Conservation (phyloP, 2,797 vertebrate genomes). For the Poecilia wingei region DNA sequence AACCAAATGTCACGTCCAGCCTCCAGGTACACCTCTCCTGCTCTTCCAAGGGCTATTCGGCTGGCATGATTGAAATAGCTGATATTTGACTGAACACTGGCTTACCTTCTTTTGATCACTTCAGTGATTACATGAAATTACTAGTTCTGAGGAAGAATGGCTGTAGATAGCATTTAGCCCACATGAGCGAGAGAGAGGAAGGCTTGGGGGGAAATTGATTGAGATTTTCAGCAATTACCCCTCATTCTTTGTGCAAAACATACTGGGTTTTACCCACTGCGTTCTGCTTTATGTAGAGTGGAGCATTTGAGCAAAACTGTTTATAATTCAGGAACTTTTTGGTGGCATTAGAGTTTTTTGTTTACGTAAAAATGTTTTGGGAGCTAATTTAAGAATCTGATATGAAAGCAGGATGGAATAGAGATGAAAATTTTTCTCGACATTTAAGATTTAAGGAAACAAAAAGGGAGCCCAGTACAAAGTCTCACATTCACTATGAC, state of each 20-base stretch:
- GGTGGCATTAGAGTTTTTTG: slow-evolving; percentile 30
- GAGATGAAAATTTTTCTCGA: not conserved
- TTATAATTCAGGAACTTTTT: slow-evolving; percentile 46
- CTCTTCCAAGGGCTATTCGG: slow-evolving; percentile 57
- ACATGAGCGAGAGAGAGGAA: slow-evolving; percentile 69
- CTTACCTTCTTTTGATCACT: slow-evolving; percentile 75
- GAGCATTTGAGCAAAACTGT: slow-evolving; percentile 49
- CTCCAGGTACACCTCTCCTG: slow-evolving; percentile 64
- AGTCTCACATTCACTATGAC: not conserved
- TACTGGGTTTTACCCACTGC: slow-evolving; percentile 49
- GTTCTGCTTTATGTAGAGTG: slow-evolving; percentile 21
- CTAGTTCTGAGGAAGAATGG: slow-evolving; percentile 74
- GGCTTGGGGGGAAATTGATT: slow-evolving; percentile 71
- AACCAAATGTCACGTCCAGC: slow-evolving; percentile 81
- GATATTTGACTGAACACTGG: slow-evolving; percentile 75
- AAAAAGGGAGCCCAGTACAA: not conserved
- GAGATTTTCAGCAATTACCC: slow-evolving; percentile 77
- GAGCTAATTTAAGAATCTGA: slow-evolving; percentile 33
- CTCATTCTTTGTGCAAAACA: slow-evolving; percentile 73
- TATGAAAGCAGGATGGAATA: slow-evolving; percentile 9
- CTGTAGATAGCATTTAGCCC: slow-evolving; percentile 72
- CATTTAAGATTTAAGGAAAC: slow-evolving; percentile 3
- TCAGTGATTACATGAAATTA: slow-evolving; percentile 81
- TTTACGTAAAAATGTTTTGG: slow-evolving; percentile 28
- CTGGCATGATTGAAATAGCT: slow-evolving; percentile 73